Base-by-base conservation (phyloP, 2,888 invertebrate genomes). In the Pterostichus madidus region DNA sequence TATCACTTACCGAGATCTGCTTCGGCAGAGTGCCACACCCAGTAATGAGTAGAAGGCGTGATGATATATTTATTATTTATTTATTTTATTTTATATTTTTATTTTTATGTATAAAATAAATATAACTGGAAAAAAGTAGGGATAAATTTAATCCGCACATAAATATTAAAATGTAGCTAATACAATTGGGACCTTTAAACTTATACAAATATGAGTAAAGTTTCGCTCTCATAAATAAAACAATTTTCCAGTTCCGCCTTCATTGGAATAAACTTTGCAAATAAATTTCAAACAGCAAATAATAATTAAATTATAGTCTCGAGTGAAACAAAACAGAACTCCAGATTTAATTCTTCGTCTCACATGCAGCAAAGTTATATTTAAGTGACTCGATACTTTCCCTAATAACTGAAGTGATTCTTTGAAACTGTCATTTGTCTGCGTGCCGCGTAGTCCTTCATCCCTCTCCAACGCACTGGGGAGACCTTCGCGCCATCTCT, bases 321-420 rank as follows among this genome's bases (percentile, higher is more conserved):
- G 64, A 64, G 31, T 64, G 32, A 49, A 13, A 11, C 13, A 11
- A 11, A 49, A 49, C 49, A 49, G 13, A 49, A 13, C 1, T 49
- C 49, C n/a, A 49, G 13, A 49, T 49, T 56, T 56, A 56, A 17
- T 56, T 56, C 17, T 0, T 2, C 56, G 39, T 56, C 56, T 56
- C 56, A 13, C 17, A 56, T 56, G 39, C 31, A 56, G 1, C 56
- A 56, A 56, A 56, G 24, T 56, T 56, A 17, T 56, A 56, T 56
- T 56, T 56, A 56, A 71, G 44, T 13, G 44, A 39, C 68, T 39
- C 39, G 44, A 71, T 71, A 71, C 44, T 71, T 71, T 44, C 68
- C 68, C 39, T 71, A 49, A 64, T 71, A 71, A 71, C 68, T 71
- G 68, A 44, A 44, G 44, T 71, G 44, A 71, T 44, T 56, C 56